A percentile compares a stretch with the other conserved stretches of the same genome.
Conservation (phyloP, 2,113 vertebrate species). For the Atherinomorus stipes region DNA sequence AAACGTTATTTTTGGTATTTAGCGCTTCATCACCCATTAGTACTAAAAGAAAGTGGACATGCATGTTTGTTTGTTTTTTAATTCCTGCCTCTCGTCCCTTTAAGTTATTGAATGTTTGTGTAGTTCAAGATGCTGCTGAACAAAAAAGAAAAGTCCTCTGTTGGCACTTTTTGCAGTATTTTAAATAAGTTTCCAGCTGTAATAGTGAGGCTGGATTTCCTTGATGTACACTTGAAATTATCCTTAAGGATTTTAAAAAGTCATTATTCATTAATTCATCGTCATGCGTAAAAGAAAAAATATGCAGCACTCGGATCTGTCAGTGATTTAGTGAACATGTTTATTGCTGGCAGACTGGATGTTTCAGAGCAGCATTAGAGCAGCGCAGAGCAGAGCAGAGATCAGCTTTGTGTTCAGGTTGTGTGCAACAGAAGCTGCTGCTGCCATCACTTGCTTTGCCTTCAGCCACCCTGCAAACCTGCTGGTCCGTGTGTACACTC, state of each 20-base stretch:
- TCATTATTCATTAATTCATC: neutral
- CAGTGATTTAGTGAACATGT: neutral
- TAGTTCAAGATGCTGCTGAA: neutral
- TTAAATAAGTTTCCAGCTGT: neutral
- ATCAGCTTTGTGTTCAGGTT: slow-evolving; percentile 5
- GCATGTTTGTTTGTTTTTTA: no score
- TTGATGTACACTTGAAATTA: neutral
- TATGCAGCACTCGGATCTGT: neutral
- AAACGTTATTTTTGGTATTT: no score
- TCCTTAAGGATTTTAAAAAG: no score
- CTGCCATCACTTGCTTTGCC: slow-evolving; percentile 21
- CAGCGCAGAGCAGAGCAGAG: slow-evolving; percentile 32
- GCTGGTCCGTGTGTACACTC: slow-evolving; percentile 80
- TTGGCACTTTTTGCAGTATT: no score
- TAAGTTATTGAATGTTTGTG: no score
- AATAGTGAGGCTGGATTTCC: neutral
- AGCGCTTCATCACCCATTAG: no score
- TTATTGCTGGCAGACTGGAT: slow-evolving; percentile 19
- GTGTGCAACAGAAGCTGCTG: slow-evolving; percentile 18
- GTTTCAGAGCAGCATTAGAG: slow-evolving; percentile 36
- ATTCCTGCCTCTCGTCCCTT: no score
- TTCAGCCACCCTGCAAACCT: slow-evolving; percentile 61
- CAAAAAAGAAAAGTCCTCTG: no score
- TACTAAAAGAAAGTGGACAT: no score
- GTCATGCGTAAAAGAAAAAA: neutral